A percentile compares a stretch with the other conserved stretches of the same genome.
Conservation (phyloP, 35 echinoderm and acorn worm genomes). For the Heliocidaris tuberculata region DNA sequence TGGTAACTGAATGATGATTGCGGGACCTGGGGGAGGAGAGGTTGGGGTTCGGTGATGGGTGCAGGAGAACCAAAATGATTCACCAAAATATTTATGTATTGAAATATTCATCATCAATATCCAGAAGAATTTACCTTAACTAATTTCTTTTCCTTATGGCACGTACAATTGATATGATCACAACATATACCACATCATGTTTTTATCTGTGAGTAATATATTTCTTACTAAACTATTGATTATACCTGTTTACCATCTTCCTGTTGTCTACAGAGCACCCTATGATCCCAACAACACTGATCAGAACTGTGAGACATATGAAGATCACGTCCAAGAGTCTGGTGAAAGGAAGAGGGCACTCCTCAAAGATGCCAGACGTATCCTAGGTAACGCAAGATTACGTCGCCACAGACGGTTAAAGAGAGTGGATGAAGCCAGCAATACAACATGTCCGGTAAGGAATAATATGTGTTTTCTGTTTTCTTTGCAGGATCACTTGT, state of each 20-base stretch:
- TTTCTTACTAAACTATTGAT: not conserved
- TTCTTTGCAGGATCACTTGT: too few relatives aligned
- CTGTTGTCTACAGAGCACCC: not conserved
- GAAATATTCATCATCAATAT: too few relatives aligned
- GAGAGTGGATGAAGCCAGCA: conserved; percentile 12
- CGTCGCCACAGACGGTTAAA: not conserved
- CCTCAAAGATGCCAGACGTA: conserved; percentile 31
- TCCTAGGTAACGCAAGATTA: conserved; percentile 27
- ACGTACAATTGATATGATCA: too few relatives aligned
- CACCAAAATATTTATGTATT: too few relatives aligned
- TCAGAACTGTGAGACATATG: conserved; percentile 24
- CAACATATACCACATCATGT: too few relatives aligned
- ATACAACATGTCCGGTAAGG: not conserved
- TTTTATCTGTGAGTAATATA: too few relatives aligned
- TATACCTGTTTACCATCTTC: not conserved
- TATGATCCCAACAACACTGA: conserved; percentile 27
- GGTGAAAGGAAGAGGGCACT: conserved; percentile 23
- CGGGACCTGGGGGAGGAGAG: too few relatives aligned
- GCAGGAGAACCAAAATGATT: too few relatives aligned
- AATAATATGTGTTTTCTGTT: not conserved
- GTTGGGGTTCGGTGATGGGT: too few relatives aligned
- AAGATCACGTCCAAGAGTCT: conserved; percentile 33
- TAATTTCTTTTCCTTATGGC: too few relatives aligned
- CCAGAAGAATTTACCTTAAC: too few relatives aligned
- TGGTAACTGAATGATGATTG: too few relatives aligned